Conservation (phyloP, 2,797 vertebrate species). For the Carapus acus region DNA sequence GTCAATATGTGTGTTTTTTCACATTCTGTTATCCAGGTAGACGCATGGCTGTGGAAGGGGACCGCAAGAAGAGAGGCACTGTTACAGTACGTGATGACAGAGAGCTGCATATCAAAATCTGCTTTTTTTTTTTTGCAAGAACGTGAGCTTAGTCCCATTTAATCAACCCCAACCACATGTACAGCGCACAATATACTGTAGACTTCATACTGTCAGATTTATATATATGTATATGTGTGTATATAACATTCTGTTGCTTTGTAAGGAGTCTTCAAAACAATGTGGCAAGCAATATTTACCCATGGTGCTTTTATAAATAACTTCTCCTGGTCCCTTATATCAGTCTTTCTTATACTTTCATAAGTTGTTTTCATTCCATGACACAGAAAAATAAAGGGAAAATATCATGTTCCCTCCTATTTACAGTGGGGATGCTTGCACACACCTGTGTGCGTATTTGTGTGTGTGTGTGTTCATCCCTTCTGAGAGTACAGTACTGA, state of each 20-base stretch:
- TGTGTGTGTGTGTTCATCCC: slow-evolving; percentile 3
- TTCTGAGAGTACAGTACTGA: slow-evolving; percentile 24
- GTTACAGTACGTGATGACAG: slow-evolving; percentile 25
- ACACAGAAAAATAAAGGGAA: neutral
- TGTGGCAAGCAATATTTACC: no score
- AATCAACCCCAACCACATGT: neutral
- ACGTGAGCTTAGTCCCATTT: slow-evolving; percentile 8
- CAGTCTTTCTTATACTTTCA: neutral
- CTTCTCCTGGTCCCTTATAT: no score
- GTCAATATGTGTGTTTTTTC: slow-evolving; percentile 36
- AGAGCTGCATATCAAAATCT: slow-evolving; percentile 28
- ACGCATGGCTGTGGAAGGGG: slow-evolving; percentile 15
- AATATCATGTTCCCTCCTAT: no score
- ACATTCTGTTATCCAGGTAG: slow-evolving; percentile 39
- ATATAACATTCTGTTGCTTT: no score
- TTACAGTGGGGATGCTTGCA: no score
- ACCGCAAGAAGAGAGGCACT: neutral
- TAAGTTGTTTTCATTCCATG: no score
- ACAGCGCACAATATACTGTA: neutral
- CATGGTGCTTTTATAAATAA: neutral
- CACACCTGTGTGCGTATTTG: neutral
- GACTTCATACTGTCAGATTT: neutral
- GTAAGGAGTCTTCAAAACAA: no score
- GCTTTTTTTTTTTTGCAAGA: slow-evolving; percentile 20
- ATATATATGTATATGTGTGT: no score